These are phyloP conservation scores for Centruroides vittatus DNA, from an alignment of 1,140 invertebrate genomes.

Conservation along the genomic window DNA sequence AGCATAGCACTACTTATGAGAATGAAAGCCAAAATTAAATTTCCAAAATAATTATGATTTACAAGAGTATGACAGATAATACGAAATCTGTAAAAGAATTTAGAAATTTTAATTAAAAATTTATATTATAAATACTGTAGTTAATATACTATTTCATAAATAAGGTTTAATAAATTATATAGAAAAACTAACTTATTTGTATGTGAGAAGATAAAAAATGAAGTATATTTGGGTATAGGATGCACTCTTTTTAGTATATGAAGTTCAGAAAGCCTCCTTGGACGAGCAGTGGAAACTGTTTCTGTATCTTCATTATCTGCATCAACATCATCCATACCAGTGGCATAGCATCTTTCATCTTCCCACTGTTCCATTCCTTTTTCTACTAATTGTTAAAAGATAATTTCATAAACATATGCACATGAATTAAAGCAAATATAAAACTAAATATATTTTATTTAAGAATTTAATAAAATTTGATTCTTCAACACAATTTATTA, in stretches of 20 bases:
- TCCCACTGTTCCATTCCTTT: slow-evolving; percentile 32
- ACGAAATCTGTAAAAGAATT: slow-evolving; percentile 58
- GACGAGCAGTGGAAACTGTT: slow-evolving; percentile 37
- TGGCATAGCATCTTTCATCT: slow-evolving; percentile 26
- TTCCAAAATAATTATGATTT: slow-evolving; percentile 91
- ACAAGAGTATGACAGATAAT: slow-evolving; percentile 93
- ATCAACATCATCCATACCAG: slow-evolving; percentile 30
- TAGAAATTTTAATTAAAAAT: background rate
- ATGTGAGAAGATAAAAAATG: slow-evolving; percentile 92
- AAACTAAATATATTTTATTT: no score
- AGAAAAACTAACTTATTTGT: slow-evolving; percentile 63
- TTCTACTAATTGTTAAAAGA: slow-evolving; percentile 22
- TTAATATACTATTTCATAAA: background rate
- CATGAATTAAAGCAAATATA: background rate
- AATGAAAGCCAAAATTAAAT: slow-evolving; percentile 93
- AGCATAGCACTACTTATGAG: slow-evolving; percentile 96
- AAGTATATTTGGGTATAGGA: slow-evolving; percentile 86
- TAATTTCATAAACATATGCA: background rate
- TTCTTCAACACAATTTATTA: no score
- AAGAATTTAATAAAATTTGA: no score
- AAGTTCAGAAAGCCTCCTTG: slow-evolving; percentile 80
- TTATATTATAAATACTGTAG: background rate
- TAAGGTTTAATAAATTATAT: background rate
- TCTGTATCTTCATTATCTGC: slow-evolving; percentile 28
- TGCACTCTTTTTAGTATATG: slow-evolving; percentile 69